phyloP scores from a whole-genome alignment of 2,888 invertebrate species.

The Hirtodrosophila confusa region DNA sequence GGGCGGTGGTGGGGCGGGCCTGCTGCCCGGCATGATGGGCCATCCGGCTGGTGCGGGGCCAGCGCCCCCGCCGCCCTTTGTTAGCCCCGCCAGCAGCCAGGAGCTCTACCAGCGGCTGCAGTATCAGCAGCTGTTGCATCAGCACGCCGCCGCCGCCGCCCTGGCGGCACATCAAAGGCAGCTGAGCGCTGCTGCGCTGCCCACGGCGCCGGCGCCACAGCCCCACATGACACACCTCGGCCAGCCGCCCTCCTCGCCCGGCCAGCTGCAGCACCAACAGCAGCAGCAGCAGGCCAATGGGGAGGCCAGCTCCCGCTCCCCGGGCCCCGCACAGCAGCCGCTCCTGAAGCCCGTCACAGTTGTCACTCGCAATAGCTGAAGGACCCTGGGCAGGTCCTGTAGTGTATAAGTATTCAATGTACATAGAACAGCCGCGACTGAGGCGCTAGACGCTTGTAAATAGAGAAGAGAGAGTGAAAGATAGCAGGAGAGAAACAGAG shows the following conservation, averaged over 20 bases:
- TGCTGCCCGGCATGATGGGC: slow-evolving; percentile 62
- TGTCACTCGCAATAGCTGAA: slow-evolving; percentile 86
- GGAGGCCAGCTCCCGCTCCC: slow-evolving; percentile 54
- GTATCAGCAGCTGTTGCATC: slow-evolving; percentile 84
- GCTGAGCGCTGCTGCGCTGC: slow-evolving; percentile 72
- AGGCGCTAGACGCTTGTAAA: slow-evolving; percentile 76
- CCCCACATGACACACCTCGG: slow-evolving; percentile 81
- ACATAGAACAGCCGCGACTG: slow-evolving; percentile 72
- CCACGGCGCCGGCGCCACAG: slow-evolving; percentile 72
- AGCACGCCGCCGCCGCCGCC: slow-evolving; percentile 83
- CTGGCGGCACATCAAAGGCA: slow-evolving; percentile 84
- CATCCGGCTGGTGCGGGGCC: slow-evolving; percentile 61
- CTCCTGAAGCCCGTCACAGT: slow-evolving; percentile 85
- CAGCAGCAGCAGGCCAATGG: slow-evolving; percentile 28
- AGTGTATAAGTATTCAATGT: slow-evolving; percentile 66
- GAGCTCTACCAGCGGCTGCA: slow-evolving; percentile 85
- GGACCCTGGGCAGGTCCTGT: slow-evolving; percentile 2
- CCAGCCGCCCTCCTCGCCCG: slow-evolving; percentile 59
- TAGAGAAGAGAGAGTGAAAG: slow-evolving; percentile 32
- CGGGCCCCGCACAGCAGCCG: slow-evolving; percentile 78
- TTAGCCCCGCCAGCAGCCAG: slow-evolving; percentile 83
- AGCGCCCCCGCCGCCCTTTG: slow-evolving; percentile 43
- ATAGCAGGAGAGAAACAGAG: background rate
- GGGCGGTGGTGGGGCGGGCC: slow-evolving; percentile 8
- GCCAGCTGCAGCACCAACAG: slow-evolving; percentile 29